These are phyloP conservation scores for Paramuricea clavata DNA, from an alignment of 92 coral and sea anemone genomes.

Conservation along the genomic window DNA sequence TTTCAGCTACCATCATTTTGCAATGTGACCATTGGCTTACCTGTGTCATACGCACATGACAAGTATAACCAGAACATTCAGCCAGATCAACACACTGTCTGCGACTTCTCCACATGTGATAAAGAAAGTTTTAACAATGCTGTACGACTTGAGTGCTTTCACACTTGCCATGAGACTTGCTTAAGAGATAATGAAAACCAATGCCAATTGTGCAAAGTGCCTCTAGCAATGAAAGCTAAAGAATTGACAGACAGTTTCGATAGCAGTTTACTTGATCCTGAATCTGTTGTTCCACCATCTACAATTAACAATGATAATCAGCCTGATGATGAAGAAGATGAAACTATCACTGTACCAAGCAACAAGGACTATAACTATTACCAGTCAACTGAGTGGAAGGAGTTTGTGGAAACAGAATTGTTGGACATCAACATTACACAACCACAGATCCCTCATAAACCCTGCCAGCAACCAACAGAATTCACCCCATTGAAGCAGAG, in stretches of 20 bases:
- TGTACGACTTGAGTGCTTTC: slow-evolving; percentile 55
- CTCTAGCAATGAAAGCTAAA: slow-evolving; percentile 26
- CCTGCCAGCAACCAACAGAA: neutral
- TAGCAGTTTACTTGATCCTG: slow-evolving; percentile 32
- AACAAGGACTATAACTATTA: slow-evolving; percentile 39
- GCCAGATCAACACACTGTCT: slow-evolving; percentile 51
- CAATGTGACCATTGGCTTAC: slow-evolving; percentile 45
- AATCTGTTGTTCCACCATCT: neutral
- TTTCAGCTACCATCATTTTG: slow-evolving; percentile 64
- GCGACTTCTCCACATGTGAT: slow-evolving; percentile 57
- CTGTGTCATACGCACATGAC: slow-evolving; percentile 57
- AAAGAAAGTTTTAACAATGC: slow-evolving; percentile 11
- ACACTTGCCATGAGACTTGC: slow-evolving; percentile 51
- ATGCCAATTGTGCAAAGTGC: slow-evolving; percentile 61
- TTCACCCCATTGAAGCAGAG: neutral
- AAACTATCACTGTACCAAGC: neutral
- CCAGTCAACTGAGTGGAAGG: slow-evolving; percentile 48
- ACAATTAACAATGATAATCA: neutral
- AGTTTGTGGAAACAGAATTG: slow-evolving; percentile 1
- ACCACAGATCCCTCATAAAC: slow-evolving; percentile 45
- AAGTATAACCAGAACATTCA: slow-evolving; percentile 48
- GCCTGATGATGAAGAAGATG: neutral
- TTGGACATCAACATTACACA: slow-evolving; percentile 36
- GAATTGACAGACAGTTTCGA: slow-evolving; percentile 50
- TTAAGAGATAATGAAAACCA: slow-evolving; percentile 42